These are phyloP conservation scores for Lasiurus borealis DNA, from an alignment of 2,113 vertebrate genomes.

Conservation along the genomic window DNA sequence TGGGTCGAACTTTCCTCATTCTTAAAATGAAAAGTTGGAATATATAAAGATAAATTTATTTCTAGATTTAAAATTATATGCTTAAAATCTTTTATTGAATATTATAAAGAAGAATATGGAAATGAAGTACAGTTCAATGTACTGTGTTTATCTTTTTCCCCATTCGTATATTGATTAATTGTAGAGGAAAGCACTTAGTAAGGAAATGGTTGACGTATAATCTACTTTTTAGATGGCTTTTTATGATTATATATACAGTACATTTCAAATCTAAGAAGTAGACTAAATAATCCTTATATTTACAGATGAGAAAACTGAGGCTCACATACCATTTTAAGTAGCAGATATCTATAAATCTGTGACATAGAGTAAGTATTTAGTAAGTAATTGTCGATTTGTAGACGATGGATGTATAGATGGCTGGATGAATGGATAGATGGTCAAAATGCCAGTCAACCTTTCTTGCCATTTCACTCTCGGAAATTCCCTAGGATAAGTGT, in stretches of 20 bases:
- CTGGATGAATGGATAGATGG: background rate
- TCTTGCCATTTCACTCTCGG: background rate
- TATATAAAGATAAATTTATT: slow-evolving; percentile 15
- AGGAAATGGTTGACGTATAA: too few relatives aligned
- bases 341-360: background rate
- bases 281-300: background rate
- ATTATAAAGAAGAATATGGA: background rate
- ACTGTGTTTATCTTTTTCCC: background rate
- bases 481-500: background rate
- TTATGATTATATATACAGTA: background rate
- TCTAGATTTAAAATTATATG: background rate
- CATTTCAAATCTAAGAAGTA: background rate
- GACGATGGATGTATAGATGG: background rate
- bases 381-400: background rate
- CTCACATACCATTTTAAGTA: background rate
- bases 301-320: background rate
- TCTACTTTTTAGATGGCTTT: background rate
- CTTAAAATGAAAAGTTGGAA: background rate
- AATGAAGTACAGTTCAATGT: background rate
- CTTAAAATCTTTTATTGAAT: slow-evolving; percentile 30
- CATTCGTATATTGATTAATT: too few relatives aligned
- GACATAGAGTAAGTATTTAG: background rate
- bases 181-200: too few relatives aligned
- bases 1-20: background rate
- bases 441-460: background rate